Evolutionary conservation across 2,888 invertebrate species (phyloP), one percentile per base, ranked within the genome.

Genomic region (Siphonodentalium dalli): DNA sequence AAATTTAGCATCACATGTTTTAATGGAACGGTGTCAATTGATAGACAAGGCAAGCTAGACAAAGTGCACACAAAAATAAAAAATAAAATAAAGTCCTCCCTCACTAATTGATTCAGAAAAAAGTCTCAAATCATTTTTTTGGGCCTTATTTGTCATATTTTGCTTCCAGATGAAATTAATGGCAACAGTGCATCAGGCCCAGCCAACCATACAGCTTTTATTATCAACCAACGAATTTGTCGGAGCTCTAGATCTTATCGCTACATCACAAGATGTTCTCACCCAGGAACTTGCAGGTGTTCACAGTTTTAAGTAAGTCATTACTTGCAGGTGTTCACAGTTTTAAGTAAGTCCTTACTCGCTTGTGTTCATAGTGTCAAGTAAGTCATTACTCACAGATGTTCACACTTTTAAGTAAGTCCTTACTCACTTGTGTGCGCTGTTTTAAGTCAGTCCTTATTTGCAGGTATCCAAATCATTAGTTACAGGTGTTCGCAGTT

Each of bases 171-270:
- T 97, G 39, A 92, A 92, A 77, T 83, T 96, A 53, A 96, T 98
- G 90, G 88, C 91, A 7, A 95, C 94, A 3, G 94, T 98, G 8
- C 90, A 96, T 80, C 97, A 99, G 84, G 97, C 98, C 18, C 99
- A 99, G 80, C 93, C 96, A 1, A 97, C 94, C 82, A 90, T 99
- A 72, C 99, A 99, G 80, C 85, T 95, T 49, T 84, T 98, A 42
- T 85, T 99, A 38, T 93, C 95, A 58, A 93, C 93, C 9, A 93
- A 93, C 59, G 98, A 99, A 83, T 99, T 95, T 85, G 95, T 96
- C 31, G 96, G 93, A 34, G 98, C 98, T 1, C 85, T 99, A 57
- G 98, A 99, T 83, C 87, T 99, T 57, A 99, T 99, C 68, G 89
- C 92, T 64, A 95, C 95, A 3, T 96, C 98, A 2, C 94, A 97